Base-by-base conservation (phyloP, 2,888 invertebrate species). In the Drosophila imparisetae region DNA sequence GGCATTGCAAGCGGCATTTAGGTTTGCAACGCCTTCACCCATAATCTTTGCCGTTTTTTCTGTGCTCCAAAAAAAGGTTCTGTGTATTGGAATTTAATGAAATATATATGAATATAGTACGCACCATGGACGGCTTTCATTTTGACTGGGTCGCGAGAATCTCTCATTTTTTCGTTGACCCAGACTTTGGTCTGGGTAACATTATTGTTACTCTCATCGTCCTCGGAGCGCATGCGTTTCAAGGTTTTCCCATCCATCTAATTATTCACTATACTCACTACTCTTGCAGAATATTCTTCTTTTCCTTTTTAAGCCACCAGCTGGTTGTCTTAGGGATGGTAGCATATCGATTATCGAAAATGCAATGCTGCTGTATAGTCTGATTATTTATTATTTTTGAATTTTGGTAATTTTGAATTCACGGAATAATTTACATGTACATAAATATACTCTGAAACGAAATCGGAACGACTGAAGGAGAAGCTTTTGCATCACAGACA, bases 71-170 rank as follows among this genome's bases (percentile, higher is more conserved):
- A 15, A 42, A 36, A n/a, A 11, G 11, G 1, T n/a, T 54, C 2
- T 36, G 10, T 21, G 8, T 3, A 30, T 4, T 27, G 32, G 8
- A 27, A 24, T 8, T 18, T 8, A 6, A 15, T 15, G 3, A 10
- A 27, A 11, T 38, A 0, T 15, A n/a, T n/a, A 29, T 29, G 38
- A 21, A 5, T n/a, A 48, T 21, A 2, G 54, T 49, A 72, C 78
- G 68, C 62, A 91, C 91, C 89, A 38, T 91, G 83, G 4, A 91
- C 80, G 38, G 82, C 74, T 54, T 81, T 85, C 90, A 91, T 91
- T 81, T 90, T 91, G 4, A 70, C 75, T 1, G 69, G 63, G 55
- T 91, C 83, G 6, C 72, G 74, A 0, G 75, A 66, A 15, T 91
- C 81, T 13, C 69, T 64, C 0, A 91, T 67, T 52, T 85, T 91